These are phyloP conservation scores for Aelia acuminata DNA, from an alignment of 2,888 invertebrate species.

Conservation along the genomic window DNA sequence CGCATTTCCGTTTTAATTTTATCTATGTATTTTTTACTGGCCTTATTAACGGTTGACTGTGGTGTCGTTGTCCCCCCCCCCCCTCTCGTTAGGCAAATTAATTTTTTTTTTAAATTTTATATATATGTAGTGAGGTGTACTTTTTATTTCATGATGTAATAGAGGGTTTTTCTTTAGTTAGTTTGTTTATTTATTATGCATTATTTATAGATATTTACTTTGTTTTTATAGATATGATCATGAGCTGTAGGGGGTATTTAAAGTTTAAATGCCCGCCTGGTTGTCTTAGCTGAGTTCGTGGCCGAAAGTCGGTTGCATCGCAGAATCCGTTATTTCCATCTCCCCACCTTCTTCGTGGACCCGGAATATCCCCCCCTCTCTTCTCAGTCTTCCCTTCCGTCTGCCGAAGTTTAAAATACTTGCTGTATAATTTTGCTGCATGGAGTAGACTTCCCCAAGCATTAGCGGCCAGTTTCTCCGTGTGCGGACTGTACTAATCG, in stretches of 20 bases:
- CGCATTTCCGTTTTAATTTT: background rate
- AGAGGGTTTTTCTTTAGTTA: background rate
- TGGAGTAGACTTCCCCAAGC: background rate
- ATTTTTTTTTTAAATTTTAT: no score
- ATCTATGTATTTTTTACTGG: background rate
- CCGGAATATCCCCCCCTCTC: slow-evolving; percentile 14
- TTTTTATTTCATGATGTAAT: background rate
- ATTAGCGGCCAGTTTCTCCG: background rate
- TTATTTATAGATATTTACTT: slow-evolving; percentile 11
- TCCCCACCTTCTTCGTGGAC: background rate
- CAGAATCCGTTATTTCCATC: slow-evolving; percentile 1
- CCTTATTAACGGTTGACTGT: background rate
- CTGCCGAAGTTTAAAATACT: background rate
- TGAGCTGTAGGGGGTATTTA: background rate
- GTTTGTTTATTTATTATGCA: background rate
- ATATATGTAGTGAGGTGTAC: no score
- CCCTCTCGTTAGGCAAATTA: background rate
- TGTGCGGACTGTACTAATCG: slow-evolving; percentile 50
- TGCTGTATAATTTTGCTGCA: slow-evolving; percentile 11
- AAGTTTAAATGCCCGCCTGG: slow-evolving; percentile 19
- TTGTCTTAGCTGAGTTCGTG: background rate
- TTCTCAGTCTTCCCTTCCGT: no score
- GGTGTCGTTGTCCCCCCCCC: no score
- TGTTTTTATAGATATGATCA: background rate
- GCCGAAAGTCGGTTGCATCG: slow-evolving; percentile 7